Evolutionary conservation across 2,797 vertebrate genomes (phyloP).

Genomic region (Fistularia commersonii): DNA sequence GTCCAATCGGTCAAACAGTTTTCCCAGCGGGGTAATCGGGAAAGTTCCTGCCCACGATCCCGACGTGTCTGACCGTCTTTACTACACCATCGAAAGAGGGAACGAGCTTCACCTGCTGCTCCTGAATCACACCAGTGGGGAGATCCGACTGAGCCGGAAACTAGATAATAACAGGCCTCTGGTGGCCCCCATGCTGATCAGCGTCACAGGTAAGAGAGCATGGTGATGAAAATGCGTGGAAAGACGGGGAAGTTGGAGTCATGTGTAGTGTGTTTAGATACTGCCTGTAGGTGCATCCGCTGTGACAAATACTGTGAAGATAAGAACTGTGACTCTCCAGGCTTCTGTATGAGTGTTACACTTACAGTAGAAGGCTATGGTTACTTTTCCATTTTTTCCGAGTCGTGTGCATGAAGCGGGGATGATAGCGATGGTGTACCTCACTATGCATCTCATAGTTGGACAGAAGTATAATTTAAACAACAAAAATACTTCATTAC

Average conservation of each 20-base stretch:
- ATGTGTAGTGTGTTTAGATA: conserved; percentile 16
- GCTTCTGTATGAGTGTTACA: conserved; percentile 23
- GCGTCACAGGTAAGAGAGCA: conserved; percentile 89
- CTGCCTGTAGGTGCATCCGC: conserved; percentile 31
- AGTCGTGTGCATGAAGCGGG: too few relatives aligned
- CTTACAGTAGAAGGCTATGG: neutral
- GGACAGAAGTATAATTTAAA: too few relatives aligned
- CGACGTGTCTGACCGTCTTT: conserved; percentile 89
- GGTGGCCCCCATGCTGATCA: conserved; percentile 95
- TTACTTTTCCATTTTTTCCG: neutral
- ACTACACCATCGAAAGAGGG: conserved; percentile 93
- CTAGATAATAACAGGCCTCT: conserved; percentile 97
- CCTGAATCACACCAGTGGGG: conserved; percentile 93
- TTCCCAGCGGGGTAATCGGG: conserved; percentile 92
- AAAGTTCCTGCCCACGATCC: conserved; percentile 94
- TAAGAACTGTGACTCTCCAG: conserved; percentile 33
- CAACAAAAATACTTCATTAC: too few relatives aligned
- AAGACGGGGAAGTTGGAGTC: conserved; percentile 12
- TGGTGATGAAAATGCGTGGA: conserved; percentile 23
- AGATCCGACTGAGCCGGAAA: conserved; percentile 93
- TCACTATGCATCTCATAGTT: too few relatives aligned
- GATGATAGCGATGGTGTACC: too few relatives aligned
- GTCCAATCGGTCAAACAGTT: conserved; percentile 95
- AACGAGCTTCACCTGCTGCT: conserved; percentile 95
- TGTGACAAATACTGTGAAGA: conserved; percentile 42